These are phyloP conservation scores for Stomatorhinus ivindoensis DNA, from an alignment of 2,113 vertebrate species.

Conservation along the genomic window DNA sequence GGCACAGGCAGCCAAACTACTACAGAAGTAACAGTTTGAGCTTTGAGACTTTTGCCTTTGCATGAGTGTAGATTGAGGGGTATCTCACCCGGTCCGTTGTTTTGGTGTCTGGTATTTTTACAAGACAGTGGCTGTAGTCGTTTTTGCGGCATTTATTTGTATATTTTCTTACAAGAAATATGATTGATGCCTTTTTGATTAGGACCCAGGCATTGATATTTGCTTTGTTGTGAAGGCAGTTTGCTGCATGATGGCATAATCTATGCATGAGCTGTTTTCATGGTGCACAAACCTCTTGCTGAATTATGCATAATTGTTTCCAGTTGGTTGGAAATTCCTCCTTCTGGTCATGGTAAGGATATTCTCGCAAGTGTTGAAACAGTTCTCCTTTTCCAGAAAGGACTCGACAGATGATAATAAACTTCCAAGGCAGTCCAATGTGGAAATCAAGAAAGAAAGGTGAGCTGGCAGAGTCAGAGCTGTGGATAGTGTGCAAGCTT, in stretches of 20 bases:
- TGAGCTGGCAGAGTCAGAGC: slow-evolving; percentile 29
- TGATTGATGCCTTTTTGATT: not conserved
- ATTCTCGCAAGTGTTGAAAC: not conserved
- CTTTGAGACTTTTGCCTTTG: not conserved
- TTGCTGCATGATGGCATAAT: no score
- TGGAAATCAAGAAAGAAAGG: slow-evolving; percentile 60
- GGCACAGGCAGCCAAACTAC: not conserved
- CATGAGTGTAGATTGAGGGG: not conserved
- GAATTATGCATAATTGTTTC: not conserved
- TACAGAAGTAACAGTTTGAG: not conserved
- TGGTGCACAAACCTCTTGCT: not conserved
- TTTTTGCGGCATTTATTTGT: not conserved
- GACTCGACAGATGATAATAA: slow-evolving; percentile 53
- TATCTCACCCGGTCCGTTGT: not conserved
- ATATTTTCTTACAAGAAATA: not conserved
- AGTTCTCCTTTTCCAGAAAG: slow-evolving; percentile 52
- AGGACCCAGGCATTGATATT: not conserved
- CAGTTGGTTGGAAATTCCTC: not conserved
- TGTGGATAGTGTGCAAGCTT: not conserved
- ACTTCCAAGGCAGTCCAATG: slow-evolving; percentile 44
- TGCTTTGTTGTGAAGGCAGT: not conserved
- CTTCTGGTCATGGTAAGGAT: not conserved
- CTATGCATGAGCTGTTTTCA: not conserved
- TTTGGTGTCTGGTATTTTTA: not conserved
- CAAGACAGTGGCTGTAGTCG: not conserved